A percentile compares a stretch with the other conserved stretches of the same genome.
These are phyloP conservation scores for Cygnus olor DNA, from an alignment of 2,797 vertebrate genomes.

Conservation along the genomic window DNA sequence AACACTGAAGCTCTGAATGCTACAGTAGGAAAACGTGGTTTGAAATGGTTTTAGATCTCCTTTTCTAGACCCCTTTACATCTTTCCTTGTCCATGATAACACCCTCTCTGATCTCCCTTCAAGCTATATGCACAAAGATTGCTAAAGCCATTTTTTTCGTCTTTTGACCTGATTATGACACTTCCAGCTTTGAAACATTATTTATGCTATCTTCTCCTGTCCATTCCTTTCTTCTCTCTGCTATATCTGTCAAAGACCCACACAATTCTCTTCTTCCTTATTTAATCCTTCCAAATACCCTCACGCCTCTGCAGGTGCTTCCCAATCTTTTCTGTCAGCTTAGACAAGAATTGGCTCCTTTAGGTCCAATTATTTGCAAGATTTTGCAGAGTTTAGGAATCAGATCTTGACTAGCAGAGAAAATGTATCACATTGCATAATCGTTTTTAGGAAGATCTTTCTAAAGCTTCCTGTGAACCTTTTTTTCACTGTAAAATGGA, in stretches of 20 bases:
- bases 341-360: background rate
- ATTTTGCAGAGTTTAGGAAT: background rate
- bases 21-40: background rate
- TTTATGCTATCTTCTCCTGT: constrained; percentile 25
- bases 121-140: background rate
- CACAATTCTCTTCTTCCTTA: background rate
- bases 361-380: constrained; percentile 8
- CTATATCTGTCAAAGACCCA: constrained; percentile 12
- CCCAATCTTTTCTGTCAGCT: background rate
- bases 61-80: background rate
- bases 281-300: constrained; percentile 40
- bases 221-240: background rate
- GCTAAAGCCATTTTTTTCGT: background rate
- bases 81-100: background rate
- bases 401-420: background rate
- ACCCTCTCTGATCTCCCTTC: constrained; percentile 15
- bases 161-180: constrained; percentile 20
- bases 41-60: constrained; percentile 1
- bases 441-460: background rate
- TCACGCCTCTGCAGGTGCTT: constrained; percentile 32
- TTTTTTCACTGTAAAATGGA: background rate
- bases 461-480: background rate
- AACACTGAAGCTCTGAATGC: background rate
- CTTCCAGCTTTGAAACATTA: constrained; percentile 30
- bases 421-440: background rate